Evolutionary conservation across 2,113 vertebrate species (phyloP).

Genomic region (Ibidorhyncha struthersii): DNA sequence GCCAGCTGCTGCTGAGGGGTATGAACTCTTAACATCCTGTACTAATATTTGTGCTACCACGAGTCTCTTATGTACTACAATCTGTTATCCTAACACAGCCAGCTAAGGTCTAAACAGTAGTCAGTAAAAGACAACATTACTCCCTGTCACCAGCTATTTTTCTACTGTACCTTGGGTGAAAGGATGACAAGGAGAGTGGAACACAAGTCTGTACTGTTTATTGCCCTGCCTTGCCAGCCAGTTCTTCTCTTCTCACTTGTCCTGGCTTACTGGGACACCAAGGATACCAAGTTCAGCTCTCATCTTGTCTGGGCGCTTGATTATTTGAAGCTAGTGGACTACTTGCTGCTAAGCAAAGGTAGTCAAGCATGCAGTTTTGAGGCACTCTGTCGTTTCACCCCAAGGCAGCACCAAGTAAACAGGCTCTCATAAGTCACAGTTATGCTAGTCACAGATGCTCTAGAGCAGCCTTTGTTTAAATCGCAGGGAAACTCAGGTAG

Average conservation of each 20-base stretch:
- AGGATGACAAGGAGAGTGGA: background rate
- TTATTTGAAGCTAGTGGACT: background rate
- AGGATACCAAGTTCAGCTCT: background rate
- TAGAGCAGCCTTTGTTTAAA: background rate
- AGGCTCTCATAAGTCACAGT: background rate
- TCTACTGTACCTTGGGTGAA: background rate
- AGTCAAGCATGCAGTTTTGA: background rate
- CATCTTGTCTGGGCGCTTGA: background rate
- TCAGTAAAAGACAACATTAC: background rate
- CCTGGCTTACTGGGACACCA: background rate
- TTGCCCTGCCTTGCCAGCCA: background rate
- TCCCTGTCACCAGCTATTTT: background rate
- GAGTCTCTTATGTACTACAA: background rate
- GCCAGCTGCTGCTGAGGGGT: background rate
- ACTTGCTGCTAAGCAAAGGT: background rate
- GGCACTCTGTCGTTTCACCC: background rate
- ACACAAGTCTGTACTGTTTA: background rate
- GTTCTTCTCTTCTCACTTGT: background rate
- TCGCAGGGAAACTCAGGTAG: background rate
- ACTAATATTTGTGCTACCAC: background rate
- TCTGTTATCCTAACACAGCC: background rate
- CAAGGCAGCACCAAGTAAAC: background rate
- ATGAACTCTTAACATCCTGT: background rate
- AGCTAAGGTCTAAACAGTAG: background rate
- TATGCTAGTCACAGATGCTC: background rate